Conservation (phyloP, 2,797 vertebrate genomes). For the Eulemur coronatus region DNA sequence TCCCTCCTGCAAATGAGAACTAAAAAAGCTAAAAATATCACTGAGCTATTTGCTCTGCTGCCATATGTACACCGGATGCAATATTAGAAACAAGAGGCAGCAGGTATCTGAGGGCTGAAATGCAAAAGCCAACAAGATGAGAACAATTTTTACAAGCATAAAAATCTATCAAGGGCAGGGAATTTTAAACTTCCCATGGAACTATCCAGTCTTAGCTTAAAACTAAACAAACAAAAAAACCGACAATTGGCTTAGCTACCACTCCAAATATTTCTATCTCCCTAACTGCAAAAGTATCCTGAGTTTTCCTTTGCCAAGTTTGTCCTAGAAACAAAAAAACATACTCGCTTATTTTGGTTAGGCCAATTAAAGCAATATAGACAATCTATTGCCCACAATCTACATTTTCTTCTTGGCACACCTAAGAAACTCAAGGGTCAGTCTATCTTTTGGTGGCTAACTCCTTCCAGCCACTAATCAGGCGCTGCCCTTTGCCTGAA, state of each 20-base stretch:
- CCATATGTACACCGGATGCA: accelerated
- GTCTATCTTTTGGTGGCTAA: too few species aligned
- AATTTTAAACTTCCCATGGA: neutral
- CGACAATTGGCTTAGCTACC: neutral
- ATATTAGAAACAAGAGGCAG: neutral
- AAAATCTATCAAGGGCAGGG: neutral
- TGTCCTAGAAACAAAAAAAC: neutral
- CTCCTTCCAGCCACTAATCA: neutral
- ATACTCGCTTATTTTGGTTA: neutral
- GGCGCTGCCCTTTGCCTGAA: neutral
- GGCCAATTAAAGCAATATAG: neutral
- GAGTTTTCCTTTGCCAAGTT: neutral
- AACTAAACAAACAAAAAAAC: neutral
- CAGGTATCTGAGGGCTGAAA: neutral
- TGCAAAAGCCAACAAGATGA: neutral
- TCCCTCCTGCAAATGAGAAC: neutral
- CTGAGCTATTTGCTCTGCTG: neutral
- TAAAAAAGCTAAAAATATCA: constrained; percentile 23
- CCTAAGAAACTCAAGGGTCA: neutral
- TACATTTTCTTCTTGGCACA: neutral
- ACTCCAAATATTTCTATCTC: neutral
- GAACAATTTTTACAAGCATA: neutral
- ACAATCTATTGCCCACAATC: accelerated
- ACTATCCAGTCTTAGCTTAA: neutral
- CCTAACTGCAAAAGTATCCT: neutral